Percentiles rank a stretch among this genome's conserved stretches.
Evolutionary conservation across 1,140 invertebrate genomes (phyloP).

Genomic region (Pomacea maculata): DNA sequence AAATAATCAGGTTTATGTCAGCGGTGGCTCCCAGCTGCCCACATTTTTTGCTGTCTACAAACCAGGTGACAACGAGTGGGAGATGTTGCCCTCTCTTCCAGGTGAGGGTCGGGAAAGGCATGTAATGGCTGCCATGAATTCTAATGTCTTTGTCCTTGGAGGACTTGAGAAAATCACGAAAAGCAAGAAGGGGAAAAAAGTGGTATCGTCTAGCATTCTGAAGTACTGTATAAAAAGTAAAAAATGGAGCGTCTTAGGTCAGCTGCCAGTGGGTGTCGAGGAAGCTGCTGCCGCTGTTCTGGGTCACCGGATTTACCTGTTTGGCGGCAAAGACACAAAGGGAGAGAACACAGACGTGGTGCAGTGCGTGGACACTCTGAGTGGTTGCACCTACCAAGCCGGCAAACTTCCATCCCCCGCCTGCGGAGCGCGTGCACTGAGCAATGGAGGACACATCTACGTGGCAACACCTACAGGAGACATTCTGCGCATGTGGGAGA

Average conservation of each 20-base stretch:
- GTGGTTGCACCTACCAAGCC: conserved; percentile 39
- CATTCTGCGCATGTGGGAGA: conserved; percentile 23
- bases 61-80: no score
- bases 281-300: conserved; percentile 48
- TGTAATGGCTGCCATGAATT: conserved; percentile 37
- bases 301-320: conserved; percentile 51
- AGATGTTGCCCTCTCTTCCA: no score
- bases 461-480: conserved; percentile 49
- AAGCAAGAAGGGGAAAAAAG: no score
- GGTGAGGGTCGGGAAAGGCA: conserved; percentile 43
- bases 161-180: conserved; percentile 33
- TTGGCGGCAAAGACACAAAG: conserved; percentile 51
- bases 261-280: conserved; percentile 45
- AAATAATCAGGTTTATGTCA: no score
- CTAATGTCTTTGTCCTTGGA: conserved; percentile 41
- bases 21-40: no score
- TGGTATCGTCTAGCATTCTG: conserved; percentile 46
- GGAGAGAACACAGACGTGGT: conserved; percentile 48
- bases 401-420: conserved; percentile 50
- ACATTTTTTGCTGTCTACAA: no score
- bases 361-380: conserved; percentile 49
- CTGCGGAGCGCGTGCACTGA: conserved; percentile 46
- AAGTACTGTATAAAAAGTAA: conserved; percentile 45
- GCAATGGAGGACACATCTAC: conserved; percentile 44
- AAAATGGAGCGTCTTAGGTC: conserved; percentile 48